Evolutionary conservation across 1,140 invertebrate species (phyloP), one percentile per base, ranked within the genome.

Genomic region (Danaus plexippus): DNA sequence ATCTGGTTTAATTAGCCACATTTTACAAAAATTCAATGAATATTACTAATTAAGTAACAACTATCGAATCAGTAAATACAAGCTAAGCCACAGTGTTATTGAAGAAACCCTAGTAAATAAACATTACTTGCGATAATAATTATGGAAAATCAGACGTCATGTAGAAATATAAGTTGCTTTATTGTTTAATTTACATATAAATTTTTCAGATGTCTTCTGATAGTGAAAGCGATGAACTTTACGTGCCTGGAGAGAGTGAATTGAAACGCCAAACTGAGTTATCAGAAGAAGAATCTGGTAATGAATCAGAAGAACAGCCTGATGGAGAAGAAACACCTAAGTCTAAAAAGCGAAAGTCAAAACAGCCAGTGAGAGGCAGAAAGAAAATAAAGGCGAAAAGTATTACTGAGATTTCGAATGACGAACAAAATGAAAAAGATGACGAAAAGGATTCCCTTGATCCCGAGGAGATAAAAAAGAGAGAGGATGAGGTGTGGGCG

Each of bases 401-500:
- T 77, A 41, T 75, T 75, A 61, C 66, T 54, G 57, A 76, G 56
- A 48, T 40, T 54, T 7, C 11, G 49, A 59, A 55, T 18, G 22
- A 64, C 43, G 66, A 75, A 55, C 54, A 56, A 22, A 44, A 71
- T 52, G 61, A 69, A 57, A 63, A 74, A 53, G 72, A 76, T 40
- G 71, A 79, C 57, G 45, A 49, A 11, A 45, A 53, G 63, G 59
- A 58, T 41, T 42, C 43, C 52, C 6, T 41, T 2, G 88, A 90
- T 47, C 83, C 88, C 50, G 90, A 90, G 69, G 89, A 90, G 48
- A 89, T 92, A 63, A 93, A 93, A 67, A 90, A 92, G 62, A 87
- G 88, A 68, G 90, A 91, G 54, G 92, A 94, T 72, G 90, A 90
- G 61, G 74, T 94, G 1, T 94, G 92, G 93, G 91, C 92, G 9